Evolutionary conservation across 2,797 vertebrate genomes (phyloP), one percentile per base, ranked within the genome.

Genomic region (Tenualosa thibaudeaui): DNA sequence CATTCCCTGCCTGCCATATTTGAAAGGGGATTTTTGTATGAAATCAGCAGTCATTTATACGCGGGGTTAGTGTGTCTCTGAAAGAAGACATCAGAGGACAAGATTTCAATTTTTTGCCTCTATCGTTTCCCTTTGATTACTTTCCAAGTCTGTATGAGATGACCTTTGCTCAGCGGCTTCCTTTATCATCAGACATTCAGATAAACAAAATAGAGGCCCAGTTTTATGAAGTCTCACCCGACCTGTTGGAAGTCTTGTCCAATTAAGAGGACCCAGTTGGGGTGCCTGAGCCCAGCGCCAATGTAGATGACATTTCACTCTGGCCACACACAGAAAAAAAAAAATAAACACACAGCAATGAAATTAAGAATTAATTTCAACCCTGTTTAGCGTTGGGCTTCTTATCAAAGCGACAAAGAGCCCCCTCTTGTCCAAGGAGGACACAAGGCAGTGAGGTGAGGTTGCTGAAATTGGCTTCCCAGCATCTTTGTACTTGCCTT

Each of bases 301-400:
- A 93, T 93, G 90, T 94, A 92, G 94, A 93, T 95, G 95, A 93
- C 95, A 96, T 95, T 93, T 96, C 90, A 95, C 94, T 95, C 94
- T 91, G 92, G 93, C 90, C 91, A 93, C 94, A 94, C 91, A 93
- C 92, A 93, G 83, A 68, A 43, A 53, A 53, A 26, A 56, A 6
- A 58, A 2, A 62, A 31, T 40, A 83, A 2, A 40, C 31, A 94
- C 93, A 95, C 94, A 94, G 91, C 93, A 93, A 91, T 89, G 91
- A 94, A 95, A 96, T 96, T 94, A 95, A 90, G 92, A 95, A 95
- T 96, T 93, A 90, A 96, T 96, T 95, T 95, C 89, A 92, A 94
- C 92, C 86, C 92, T 93, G 89, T 93, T 96, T 95, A 94, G 92
- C 90, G 82, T 31, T 13, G 51, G 46, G 86, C 90, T 89, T 93